phyloP scores from a whole-genome alignment of 2,888 invertebrate species.

The Leptopterna dolabrata region DNA sequence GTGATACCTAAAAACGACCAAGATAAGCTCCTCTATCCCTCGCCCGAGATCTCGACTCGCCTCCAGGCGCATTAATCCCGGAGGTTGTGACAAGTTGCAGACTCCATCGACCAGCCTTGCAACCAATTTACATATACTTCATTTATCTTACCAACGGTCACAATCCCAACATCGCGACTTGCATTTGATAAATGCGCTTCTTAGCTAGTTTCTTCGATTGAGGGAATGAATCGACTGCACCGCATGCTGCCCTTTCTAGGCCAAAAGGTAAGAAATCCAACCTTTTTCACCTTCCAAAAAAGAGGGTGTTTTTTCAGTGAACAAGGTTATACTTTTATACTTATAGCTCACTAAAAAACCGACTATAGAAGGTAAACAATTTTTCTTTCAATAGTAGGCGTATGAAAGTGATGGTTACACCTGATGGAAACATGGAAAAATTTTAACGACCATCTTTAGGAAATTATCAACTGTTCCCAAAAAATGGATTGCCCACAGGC shows the following conservation, averaged over 20 bases:
- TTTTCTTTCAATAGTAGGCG: no score
- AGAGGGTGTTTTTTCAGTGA: neutral
- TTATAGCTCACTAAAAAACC: no score
- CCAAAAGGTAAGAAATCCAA: neutral
- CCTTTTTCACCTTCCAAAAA: neutral
- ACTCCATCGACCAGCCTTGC: neutral
- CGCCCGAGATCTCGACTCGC: neutral
- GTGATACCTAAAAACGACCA: neutral
- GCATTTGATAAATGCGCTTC: neutral
- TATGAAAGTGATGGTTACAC: no score
- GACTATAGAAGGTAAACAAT: no score
- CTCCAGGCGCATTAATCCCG: constrained; percentile 22
- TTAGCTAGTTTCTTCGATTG: neutral
- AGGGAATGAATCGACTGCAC: neutral
- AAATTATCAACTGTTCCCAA: no score
- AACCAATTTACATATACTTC: constrained; percentile 21
- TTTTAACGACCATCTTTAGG: no score
- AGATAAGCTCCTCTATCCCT: neutral
- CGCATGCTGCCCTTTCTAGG: neutral
- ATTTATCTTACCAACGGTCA: constrained; percentile 29
- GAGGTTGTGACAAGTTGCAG: constrained; percentile 38
- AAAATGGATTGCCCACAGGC: no score
- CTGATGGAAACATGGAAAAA: no score
- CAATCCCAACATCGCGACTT: neutral
- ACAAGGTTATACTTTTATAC: no score